These are phyloP conservation scores for Andrena praecox DNA, from an alignment of 2,888 invertebrate species.

Conservation along the genomic window DNA sequence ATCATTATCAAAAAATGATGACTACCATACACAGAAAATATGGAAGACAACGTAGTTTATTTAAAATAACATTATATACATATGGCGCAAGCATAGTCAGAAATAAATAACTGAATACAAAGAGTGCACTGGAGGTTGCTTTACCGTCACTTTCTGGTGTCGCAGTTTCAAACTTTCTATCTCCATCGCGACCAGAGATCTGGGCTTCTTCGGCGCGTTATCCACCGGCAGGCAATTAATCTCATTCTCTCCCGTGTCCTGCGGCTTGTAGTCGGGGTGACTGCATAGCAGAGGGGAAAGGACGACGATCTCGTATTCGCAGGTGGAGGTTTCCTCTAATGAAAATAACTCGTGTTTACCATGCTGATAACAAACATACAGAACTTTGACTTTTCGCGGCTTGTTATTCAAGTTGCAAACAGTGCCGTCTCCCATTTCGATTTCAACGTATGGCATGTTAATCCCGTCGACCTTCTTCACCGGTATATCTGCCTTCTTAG, in stretches of 20 bases:
- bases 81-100: constrained; percentile 32
- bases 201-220: constrained; percentile 90
- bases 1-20: constrained; percentile 29
- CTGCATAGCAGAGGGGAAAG: constrained; percentile 94
- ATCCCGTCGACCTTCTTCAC: constrained; percentile 94
- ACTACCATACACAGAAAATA: constrained; percentile 26
- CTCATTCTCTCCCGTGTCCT: constrained; percentile 91
- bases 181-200: constrained; percentile 90
- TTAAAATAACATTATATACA: constrained; percentile 42
- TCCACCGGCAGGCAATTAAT: constrained; percentile 91
- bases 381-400: constrained; percentile 92
- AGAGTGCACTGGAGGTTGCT: constrained; percentile 64
- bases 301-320: constrained; percentile 97
- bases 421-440: constrained; percentile 95
- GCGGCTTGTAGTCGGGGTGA: constrained; percentile 95
- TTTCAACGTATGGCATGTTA: constrained; percentile 94
- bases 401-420: constrained; percentile 95
- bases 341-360: constrained; percentile 97
- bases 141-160: constrained; percentile 87
- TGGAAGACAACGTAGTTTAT: constrained; percentile 45
- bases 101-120: constrained; percentile 38
- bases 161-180: constrained; percentile 90
- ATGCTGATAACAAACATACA: constrained; percentile 95
- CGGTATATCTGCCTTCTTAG: constrained; percentile 85
- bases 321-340: constrained; percentile 96